phyloP scores from a whole-genome alignment of 2,888 invertebrate species.

The Lycaena phlaeas region DNA sequence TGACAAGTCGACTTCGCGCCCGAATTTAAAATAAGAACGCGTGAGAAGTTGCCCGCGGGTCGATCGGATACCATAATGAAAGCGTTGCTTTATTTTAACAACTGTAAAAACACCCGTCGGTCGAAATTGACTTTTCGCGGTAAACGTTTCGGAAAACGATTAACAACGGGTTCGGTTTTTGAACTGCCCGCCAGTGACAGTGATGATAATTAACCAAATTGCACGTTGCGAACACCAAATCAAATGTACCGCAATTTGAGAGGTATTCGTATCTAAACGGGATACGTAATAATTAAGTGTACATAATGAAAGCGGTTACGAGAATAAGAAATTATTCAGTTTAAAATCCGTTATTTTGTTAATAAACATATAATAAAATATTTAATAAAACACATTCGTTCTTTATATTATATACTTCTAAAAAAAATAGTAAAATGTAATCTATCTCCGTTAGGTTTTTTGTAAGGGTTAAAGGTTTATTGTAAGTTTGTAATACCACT shows the following conservation, averaged over 20 bases:
- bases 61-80: slow-evolving; percentile 50
- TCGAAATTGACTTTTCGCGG: slow-evolving; percentile 6
- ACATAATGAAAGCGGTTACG: too few species aligned
- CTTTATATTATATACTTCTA: too few species aligned
- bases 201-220: slow-evolving; percentile 5
- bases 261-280: too few species aligned
- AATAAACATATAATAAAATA: too few species aligned
- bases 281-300: too few species aligned
- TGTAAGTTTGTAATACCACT: too few species aligned
- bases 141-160: slow-evolving; percentile 7
- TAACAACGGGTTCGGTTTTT: slow-evolving; percentile 1
- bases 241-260: slow-evolving; percentile 3
- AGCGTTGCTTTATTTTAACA: slow-evolving; percentile 21
- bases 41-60: slow-evolving; percentile 56
- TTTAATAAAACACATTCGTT: too few species aligned
- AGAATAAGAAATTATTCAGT: too few species aligned
- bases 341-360: too few species aligned
- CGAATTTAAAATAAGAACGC: slow-evolving; percentile 55
- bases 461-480: too few species aligned
- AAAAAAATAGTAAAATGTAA: too few species aligned
- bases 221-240: slow-evolving; percentile 1
- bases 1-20: slow-evolving; percentile 48
- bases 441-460: too few species aligned
- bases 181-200: neutral
- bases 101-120: slow-evolving; percentile 4